Evolutionary conservation across 2,888 invertebrate species (phyloP), one percentile per base, ranked within the genome.

Genomic region (Caenorhabditis macrosperma): DNA sequence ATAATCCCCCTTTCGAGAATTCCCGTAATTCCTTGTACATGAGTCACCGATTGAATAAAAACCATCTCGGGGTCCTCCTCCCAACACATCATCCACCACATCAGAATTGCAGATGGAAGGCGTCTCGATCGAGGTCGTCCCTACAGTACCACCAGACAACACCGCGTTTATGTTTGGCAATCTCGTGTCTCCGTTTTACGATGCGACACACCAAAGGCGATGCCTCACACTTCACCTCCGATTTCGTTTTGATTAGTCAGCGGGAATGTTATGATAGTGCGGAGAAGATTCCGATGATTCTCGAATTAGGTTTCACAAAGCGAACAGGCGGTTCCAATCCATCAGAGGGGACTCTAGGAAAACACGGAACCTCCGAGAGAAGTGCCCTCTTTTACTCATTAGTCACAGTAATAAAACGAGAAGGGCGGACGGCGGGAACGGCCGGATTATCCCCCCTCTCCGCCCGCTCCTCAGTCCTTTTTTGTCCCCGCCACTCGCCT

Each of bases 201-300:
- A 67, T 76, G 61, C 76, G 68, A 68, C 61, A 67, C 66, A 48
- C 22, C 28, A 24, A 1, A 2, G 24, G 22, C 33, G 60, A 59
- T 69, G 35, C 59, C 48, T 55, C 72, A 38, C 35, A 22, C 59
- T 74, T 33, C 57, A 57, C 64, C 57, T 74, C 67, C 60, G 30
- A 75, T 60, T 75, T 72, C 74, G 74, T 50, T 66, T 74, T 74
- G 74, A 74, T 74, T 74, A 74, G 74, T 74, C 74, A 74, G 33
- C 50, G 20, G 48, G 59, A 64, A 50, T 60, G 71, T 35, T 63
- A 57, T 63, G 74, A 74, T 68, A 61, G 26, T 10, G 30, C 20
- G 33, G 57, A n/a, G 44, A 28, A 22, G 44, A 59, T 59, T 30
- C 28, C 26, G 33, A 66, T 50, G 41, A 38, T 24, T 35, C 22